phyloP scores from a whole-genome alignment of 2,888 invertebrate species.

The Drosophila leonis region DNA sequence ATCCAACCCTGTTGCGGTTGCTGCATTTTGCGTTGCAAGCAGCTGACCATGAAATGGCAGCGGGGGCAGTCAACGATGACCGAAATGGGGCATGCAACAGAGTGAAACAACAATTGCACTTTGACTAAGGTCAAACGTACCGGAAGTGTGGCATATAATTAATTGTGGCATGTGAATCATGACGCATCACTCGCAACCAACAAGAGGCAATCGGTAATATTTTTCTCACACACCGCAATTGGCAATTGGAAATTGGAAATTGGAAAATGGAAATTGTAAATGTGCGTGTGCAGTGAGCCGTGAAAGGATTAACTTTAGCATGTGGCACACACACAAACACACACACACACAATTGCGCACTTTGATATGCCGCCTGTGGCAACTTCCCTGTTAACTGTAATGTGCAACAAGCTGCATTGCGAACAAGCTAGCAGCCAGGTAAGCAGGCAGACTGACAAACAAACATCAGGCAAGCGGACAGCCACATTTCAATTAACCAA shows the following conservation, averaged over 20 bases:
- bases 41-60: conserved; percentile 60
- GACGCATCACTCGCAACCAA: conserved; percentile 28
- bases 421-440: background rate
- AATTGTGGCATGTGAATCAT: conserved; percentile 51
- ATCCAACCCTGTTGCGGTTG: conserved; percentile 46
- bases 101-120: conserved; percentile 29
- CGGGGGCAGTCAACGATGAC: conserved; percentile 48
- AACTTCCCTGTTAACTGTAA: conserved; percentile 54
- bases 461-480: conserved; percentile 14
- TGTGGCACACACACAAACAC: conserved; percentile 15
- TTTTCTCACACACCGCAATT: conserved; percentile 11
- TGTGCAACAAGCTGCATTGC: conserved; percentile 37
- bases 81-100: conserved; percentile 30
- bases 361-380: conserved; percentile 51
- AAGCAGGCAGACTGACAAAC: conserved; percentile 15
- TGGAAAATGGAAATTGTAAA: conserved; percentile 30
- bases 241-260: conserved; percentile 13
- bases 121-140: conserved; percentile 18
- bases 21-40: conserved; percentile 32
- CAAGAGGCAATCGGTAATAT: conserved; percentile 23
- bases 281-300: conserved; percentile 38
- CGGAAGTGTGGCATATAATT: conserved; percentile 68
- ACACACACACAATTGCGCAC: conserved; percentile 3
- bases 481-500: conserved; percentile 75
- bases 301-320: conserved; percentile 58